These are phyloP conservation scores for Vombatus ursinus DNA, from an alignment of 2,113 vertebrate species.

Conservation along the genomic window DNA sequence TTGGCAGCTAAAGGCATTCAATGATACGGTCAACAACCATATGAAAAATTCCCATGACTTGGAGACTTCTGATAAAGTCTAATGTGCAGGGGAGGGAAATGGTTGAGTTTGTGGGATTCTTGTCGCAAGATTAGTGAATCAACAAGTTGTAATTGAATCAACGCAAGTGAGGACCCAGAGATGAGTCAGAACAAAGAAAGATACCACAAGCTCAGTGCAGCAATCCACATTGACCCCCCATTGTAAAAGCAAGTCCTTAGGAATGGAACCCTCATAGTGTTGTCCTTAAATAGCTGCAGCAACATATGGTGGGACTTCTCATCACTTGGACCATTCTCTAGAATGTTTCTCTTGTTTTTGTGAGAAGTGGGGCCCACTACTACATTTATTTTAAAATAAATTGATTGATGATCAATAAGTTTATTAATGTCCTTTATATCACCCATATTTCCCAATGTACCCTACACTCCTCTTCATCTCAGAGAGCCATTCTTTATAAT, in stretches of 20 bases:
- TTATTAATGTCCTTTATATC: background rate
- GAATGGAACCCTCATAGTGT: constrained; percentile 11
- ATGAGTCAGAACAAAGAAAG: constrained; percentile 31
- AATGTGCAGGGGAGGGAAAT: background rate
- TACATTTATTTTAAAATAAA: background rate
- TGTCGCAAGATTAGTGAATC: constrained; percentile 22
- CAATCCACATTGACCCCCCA: constrained; percentile 13
- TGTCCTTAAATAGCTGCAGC: constrained; percentile 3
- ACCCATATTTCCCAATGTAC: background rate
- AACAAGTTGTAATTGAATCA: background rate
- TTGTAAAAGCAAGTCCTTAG: constrained; percentile 19
- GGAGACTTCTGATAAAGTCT: constrained; percentile 24
- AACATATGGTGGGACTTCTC: constrained; percentile 15
- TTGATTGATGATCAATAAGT: background rate
- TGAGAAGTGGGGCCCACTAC: background rate
- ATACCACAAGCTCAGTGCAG: background rate
- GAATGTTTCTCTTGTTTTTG: constrained; percentile 18
- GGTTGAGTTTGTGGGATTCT: constrained; percentile 40
- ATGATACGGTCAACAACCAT: constrained; percentile 23
- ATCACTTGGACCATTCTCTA: background rate
- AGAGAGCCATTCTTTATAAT: background rate
- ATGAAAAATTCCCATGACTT: constrained; percentile 40
- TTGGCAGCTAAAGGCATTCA: constrained; percentile 9
- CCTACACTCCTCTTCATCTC: background rate
- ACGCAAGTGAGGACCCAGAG: background rate